Evolutionary conservation across 2,113 vertebrate species (phyloP), one percentile per base, ranked within the genome.

Genomic region (Australoheros scitulus): DNA sequence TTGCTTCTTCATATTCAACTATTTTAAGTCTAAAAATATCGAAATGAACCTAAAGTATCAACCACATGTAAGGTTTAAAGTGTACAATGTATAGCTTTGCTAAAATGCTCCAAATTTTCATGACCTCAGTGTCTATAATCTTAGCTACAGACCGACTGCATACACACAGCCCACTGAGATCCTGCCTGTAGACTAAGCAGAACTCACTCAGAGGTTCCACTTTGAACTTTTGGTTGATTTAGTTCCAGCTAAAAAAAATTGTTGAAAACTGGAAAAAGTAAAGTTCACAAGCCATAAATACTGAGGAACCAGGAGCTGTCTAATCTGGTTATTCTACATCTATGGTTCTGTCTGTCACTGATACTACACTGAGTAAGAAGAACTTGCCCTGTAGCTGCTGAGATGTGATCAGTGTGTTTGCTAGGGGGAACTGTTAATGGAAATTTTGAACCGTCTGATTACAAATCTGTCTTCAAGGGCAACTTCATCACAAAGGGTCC

Each of bases 401-500:
- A 86, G 61, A 56, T 89, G 81, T 55, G 86, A 86, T 89, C 80
- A 50, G 80, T 11, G 1, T 83, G 11, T 58, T 34, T 5, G 77
- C 70, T 83, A 43, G 10, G 20, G 47, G 22, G 3, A 43, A 5
- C 4, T 41, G 9, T 52, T 52, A 79, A 32, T 24, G 65, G 10
- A 11, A 76, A 65, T 50, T 74, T 61, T 70, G 11, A 74, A 70
- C 20, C 32, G 29, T 55, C 55, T 88, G 88, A 90, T 92, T 78
- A 32, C 81, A 87, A 47, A 80, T 90, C 81, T 32, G 86, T 79
- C 75, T 83, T 64, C 61, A 83, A 79, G 84, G 89, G 87, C 83
- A 91, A 81, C 90, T 91, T 90, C 84, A 79, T 84, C 82, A 80
- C 76, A 84, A 75, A 78, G 88, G 95, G 95, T 95, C 94, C 95